Evolutionary conservation across 2,888 invertebrate genomes (phyloP).

Genomic region (Tolmerus cingulatus): DNA sequence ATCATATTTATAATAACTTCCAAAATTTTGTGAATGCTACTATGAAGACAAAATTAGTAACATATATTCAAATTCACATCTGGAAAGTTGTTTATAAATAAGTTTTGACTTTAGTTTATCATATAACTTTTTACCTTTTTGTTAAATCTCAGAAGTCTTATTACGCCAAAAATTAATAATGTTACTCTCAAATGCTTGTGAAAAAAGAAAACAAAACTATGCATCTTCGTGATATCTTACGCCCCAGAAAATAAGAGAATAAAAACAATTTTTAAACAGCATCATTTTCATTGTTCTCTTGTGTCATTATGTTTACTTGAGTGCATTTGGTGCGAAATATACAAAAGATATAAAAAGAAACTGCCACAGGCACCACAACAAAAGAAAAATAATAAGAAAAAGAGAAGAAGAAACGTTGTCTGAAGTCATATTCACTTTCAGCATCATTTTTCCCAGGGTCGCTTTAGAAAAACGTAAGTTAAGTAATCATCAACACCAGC

Average conservation of each 20-base stretch:
- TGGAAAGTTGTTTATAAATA: too few species aligned
- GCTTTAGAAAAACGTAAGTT: not conserved
- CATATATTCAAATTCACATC: too few species aligned
- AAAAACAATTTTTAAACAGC: not conserved
- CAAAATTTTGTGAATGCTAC: too few species aligned
- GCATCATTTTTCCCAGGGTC: slow-evolving; percentile 16
- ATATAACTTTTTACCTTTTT: not conserved
- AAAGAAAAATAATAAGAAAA: not conserved
- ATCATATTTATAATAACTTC: too few species aligned
- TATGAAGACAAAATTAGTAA: too few species aligned
- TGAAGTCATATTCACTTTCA: slow-evolving; percentile 25
- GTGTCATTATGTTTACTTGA: not conserved
- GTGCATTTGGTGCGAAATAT: not conserved
- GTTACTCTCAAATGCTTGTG: not conserved
- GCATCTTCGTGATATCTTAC: not conserved
- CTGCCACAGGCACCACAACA: not conserved
- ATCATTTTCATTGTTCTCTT: not conserved
- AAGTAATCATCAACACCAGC: not conserved
- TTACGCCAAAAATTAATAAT: not conserved
- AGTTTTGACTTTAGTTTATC: not conserved
- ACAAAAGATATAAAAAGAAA: not conserved
- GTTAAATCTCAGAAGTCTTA: not conserved
- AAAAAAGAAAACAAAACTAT: not conserved
- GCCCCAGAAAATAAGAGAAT: not conserved
- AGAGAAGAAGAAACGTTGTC: not conserved